Conservation (phyloP, 2,797 vertebrate genomes). For the Harpagifer antarcticus region DNA sequence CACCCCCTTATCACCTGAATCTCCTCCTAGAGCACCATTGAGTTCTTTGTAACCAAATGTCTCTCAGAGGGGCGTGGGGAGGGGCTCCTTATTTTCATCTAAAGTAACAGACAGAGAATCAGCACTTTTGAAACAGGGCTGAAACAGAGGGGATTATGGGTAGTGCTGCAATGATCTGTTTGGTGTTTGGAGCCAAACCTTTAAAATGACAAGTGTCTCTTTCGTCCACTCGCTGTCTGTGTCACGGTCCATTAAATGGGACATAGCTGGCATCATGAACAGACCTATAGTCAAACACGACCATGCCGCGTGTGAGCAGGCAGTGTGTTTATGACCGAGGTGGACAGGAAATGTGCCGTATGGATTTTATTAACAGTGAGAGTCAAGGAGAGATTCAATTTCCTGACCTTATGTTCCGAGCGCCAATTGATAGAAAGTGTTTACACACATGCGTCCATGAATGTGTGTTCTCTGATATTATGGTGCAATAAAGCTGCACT, state of each 20-base stretch:
- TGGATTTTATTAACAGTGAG: constrained; percentile 42
- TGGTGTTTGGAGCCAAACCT: too few species aligned
- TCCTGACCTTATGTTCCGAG: constrained; percentile 55
- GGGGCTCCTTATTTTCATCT: too few species aligned
- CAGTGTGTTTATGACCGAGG: constrained; percentile 18
- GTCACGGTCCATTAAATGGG: not conserved
- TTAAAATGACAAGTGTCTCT: not conserved
- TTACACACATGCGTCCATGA: constrained; percentile 21
- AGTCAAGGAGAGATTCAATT: constrained; percentile 57
- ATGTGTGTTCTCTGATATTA: constrained; percentile 29
- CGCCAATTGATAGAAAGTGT: constrained; percentile 30
- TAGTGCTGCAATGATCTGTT: too few species aligned
- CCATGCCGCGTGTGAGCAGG: not conserved
- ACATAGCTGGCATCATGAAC: not conserved
- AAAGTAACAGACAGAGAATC: too few species aligned
- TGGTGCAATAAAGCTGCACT: constrained; percentile 45
- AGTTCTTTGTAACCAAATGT: too few species aligned
- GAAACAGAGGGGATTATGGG: too few species aligned
- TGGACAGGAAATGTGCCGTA: constrained; percentile 38
- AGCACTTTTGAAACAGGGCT: too few species aligned
- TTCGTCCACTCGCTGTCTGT: constrained; percentile 4
- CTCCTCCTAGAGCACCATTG: too few species aligned
- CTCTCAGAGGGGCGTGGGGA: too few species aligned
- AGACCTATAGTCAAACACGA: constrained; percentile 16
- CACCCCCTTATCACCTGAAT: too few species aligned